These are phyloP conservation scores for Meleagris gallopavo DNA, from an alignment of 2,113 vertebrate genomes.

Conservation along the genomic window DNA sequence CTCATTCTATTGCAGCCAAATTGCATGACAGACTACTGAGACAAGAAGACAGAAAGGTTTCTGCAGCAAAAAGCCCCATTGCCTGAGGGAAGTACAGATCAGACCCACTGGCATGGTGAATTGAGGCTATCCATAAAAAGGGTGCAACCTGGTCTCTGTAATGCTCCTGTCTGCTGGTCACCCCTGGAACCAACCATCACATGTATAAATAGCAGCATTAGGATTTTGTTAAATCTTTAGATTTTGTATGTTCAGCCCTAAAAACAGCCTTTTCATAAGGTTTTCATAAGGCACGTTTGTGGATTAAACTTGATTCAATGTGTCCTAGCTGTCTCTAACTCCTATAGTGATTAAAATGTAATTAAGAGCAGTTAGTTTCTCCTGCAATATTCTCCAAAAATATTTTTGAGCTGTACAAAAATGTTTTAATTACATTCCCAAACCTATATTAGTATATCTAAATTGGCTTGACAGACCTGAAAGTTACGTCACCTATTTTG, in stretches of 20 bases:
- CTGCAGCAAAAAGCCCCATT: background rate
- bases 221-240: background rate
- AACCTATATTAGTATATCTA: background rate
- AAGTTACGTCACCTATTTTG: constrained; percentile 13
- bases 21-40: background rate
- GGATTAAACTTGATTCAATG: background rate
- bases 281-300: background rate
- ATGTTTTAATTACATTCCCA: background rate
- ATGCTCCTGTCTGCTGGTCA: background rate
- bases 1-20: background rate
- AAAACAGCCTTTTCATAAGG: background rate
- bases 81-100: rapidly evolving
- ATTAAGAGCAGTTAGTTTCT: background rate
- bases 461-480: background rate
- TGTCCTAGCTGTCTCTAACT: background rate
- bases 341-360: background rate
- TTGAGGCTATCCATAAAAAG: background rate
- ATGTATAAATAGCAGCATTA: background rate
- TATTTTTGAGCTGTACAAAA: background rate
- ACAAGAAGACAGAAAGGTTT: background rate
- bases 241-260: background rate
- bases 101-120: rapidly evolving
- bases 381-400: background rate
- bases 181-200: background rate
- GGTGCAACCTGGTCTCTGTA: rapidly evolving